phyloP scores from a whole-genome alignment of 2,113 vertebrate genomes.

The Colinus virginianus region DNA sequence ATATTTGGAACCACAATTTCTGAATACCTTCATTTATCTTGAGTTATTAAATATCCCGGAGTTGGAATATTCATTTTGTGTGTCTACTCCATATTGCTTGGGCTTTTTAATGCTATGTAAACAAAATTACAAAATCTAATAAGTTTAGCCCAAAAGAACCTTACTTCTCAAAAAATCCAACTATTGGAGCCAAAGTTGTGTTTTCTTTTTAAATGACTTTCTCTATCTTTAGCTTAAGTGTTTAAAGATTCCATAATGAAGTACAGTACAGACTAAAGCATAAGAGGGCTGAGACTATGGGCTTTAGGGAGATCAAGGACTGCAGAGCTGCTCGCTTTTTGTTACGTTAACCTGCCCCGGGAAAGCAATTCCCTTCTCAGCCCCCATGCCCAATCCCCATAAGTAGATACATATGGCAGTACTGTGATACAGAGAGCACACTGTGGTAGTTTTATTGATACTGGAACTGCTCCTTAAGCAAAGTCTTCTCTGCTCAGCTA shows the following conservation, averaged over 20 bases:
- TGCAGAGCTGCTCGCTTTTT: not conserved
- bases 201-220: constrained; percentile 43
- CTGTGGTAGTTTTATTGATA: constrained; percentile 33
- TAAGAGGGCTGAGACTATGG: not conserved
- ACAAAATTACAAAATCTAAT: not conserved
- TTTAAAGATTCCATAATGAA: constrained; percentile 46
- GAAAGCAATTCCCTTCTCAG: constrained; percentile 24
- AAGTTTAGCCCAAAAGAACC: not conserved
- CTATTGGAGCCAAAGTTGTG: not conserved
- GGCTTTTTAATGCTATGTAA: not conserved
- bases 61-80: not conserved
- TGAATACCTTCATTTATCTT: not conserved
- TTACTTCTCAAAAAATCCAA: not conserved
- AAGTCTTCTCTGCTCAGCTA: constrained; percentile 12
- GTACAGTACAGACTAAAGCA: not conserved
- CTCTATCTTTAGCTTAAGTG: constrained; percentile 25
- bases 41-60: not conserved
- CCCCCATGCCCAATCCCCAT: not conserved
- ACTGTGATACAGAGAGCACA: constrained; percentile 6
- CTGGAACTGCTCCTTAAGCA: not conserved
- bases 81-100: not conserved
- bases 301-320: constrained; percentile 49
- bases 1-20: not conserved
- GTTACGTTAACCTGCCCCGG: constrained; percentile 44
- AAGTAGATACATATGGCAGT: constrained; percentile 54